Evolutionary conservation across 2,113 vertebrate species (phyloP).

Genomic region (Mesembrinibis cayennensis): DNA sequence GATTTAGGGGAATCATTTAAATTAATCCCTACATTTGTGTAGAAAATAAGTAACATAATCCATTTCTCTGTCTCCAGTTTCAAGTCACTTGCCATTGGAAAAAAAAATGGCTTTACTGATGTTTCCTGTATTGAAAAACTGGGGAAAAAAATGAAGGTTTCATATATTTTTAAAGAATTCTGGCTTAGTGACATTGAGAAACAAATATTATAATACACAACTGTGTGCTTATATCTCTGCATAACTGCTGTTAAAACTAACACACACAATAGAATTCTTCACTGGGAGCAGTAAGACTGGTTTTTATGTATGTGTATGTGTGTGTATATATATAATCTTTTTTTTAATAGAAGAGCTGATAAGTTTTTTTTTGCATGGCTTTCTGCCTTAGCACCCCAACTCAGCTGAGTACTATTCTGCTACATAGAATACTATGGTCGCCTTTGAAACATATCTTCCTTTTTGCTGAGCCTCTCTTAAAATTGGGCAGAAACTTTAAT

Average conservation of each 20-base stretch:
- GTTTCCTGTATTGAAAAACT: slow-evolving; percentile 4
- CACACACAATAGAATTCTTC: neutral
- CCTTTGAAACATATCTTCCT: neutral
- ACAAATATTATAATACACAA: slow-evolving; percentile 4
- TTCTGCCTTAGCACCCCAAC: neutral
- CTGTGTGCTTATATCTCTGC: neutral
- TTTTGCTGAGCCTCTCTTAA: neutral
- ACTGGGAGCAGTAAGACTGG: neutral
- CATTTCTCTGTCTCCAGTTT: slow-evolving; percentile 49
- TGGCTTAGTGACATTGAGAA: neutral
- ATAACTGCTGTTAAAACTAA: neutral
- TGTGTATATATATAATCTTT: neutral
- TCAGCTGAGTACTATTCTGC: neutral
- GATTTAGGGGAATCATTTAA: slow-evolving; percentile 62
- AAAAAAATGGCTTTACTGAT: neutral
- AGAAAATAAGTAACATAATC: slow-evolving; percentile 62
- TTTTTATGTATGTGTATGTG: neutral
- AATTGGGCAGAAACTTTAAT: neutral
- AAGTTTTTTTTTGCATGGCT: neutral
- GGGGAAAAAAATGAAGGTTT: neutral
- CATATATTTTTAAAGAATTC: neutral
- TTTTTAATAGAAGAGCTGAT: neutral
- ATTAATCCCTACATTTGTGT: slow-evolving; percentile 43
- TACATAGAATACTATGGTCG: neutral
- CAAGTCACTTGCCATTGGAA: neutral